These are phyloP conservation scores for Pungitius pungitius DNA, from an alignment of 2,113 vertebrate genomes.

Conservation along the genomic window DNA sequence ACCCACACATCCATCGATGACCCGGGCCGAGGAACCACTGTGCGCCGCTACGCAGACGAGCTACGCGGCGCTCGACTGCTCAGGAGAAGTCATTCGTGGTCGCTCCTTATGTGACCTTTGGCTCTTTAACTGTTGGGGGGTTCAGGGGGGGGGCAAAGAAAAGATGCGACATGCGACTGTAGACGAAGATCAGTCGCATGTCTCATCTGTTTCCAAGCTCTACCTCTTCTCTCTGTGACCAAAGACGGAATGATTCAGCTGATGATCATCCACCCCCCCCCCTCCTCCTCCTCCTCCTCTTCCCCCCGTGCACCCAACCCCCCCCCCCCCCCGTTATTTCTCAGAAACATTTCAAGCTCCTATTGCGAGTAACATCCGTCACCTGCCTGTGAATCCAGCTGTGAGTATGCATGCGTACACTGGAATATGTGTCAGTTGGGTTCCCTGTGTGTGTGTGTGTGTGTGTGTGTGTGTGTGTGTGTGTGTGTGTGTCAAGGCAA, in stretches of 20 bases:
- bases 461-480: slow-evolving; percentile 5
- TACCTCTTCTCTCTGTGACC: slow-evolving; percentile 21
- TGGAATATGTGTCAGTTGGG: slow-evolving; percentile 27
- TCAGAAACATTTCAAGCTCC: slow-evolving; percentile 50
- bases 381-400: slow-evolving; percentile 45
- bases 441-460: slow-evolving; percentile 9
- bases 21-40: background rate
- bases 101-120: slow-evolving; percentile 64
- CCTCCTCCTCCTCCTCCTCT: background rate
- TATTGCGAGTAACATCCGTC: slow-evolving; percentile 47
- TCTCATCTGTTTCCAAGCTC: background rate
- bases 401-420: slow-evolving; percentile 11
- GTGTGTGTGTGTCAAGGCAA: slow-evolving; percentile 18
- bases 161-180: slow-evolving; percentile 53
- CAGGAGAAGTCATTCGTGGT: slow-evolving; percentile 14
- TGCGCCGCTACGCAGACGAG: slow-evolving; percentile 5
- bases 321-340: slow-evolving; percentile 21
- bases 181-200: no score
- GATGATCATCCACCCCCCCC: slow-evolving; percentile 40
- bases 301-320: slow-evolving; percentile 12
- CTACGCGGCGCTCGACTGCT: slow-evolving; percentile 1
- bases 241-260: slow-evolving; percentile 21
- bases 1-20: slow-evolving; percentile 45
- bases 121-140: slow-evolving; percentile 9
- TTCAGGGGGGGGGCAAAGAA: background rate